phyloP scores from a whole-genome alignment of 2,113 vertebrate species.

The Laterallus jamaicensis region DNA sequence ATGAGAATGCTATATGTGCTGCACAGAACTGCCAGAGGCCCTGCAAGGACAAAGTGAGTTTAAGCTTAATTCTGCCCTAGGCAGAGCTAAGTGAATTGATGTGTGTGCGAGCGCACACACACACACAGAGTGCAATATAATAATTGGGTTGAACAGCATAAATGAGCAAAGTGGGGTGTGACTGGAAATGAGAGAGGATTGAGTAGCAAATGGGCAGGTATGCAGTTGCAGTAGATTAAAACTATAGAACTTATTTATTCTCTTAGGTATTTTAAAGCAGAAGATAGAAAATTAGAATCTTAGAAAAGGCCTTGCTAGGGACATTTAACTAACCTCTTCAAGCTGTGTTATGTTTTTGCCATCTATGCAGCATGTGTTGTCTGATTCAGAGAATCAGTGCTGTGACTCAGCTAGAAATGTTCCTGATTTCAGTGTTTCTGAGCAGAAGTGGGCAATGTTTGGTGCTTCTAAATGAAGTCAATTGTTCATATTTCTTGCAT shows the following conservation, averaged over 20 bases:
- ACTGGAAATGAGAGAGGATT: background rate
- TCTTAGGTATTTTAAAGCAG: background rate
- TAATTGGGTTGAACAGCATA: background rate
- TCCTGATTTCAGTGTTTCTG: background rate
- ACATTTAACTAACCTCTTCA: background rate
- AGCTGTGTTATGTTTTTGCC: background rate
- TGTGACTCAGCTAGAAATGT: background rate
- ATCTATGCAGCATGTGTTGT: background rate
- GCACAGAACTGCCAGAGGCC: conserved; percentile 95
- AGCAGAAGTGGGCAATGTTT: background rate
- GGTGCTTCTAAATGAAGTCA: background rate
- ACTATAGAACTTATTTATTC: background rate
- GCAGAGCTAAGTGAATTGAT: background rate
- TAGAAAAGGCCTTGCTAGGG: background rate
- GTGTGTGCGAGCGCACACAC: too few relatives aligned
- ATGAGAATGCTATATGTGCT: conserved; percentile 96
- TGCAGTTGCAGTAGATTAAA: background rate
- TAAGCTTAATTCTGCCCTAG: background rate
- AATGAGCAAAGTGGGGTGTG: background rate
- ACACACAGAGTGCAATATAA: background rate
- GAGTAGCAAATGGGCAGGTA: background rate
- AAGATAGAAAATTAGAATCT: background rate
- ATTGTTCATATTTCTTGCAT: background rate
- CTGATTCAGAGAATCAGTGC: background rate
- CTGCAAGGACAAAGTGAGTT: conserved; percentile 96